phyloP scores from a whole-genome alignment of 2,888 invertebrate genomes.

The Hipparchia semele region DNA sequence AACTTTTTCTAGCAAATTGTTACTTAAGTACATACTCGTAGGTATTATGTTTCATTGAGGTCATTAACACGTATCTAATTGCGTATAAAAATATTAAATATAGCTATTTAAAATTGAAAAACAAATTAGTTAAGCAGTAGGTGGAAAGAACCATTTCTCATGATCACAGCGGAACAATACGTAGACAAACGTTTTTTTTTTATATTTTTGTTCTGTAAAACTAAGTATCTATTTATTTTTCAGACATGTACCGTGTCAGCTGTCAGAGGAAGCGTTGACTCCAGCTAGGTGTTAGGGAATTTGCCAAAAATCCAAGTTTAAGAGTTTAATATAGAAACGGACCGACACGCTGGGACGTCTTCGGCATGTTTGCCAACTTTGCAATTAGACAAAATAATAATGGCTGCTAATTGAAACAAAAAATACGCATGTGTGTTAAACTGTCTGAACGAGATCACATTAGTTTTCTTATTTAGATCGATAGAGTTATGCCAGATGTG shows the following conservation, averaged over 20 bases:
- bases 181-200: slow-evolving; percentile 50
- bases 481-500: slow-evolving; percentile 41
- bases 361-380: slow-evolving; percentile 78
- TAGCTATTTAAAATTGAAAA: slow-evolving; percentile 28
- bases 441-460: slow-evolving; percentile 51
- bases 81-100: slow-evolving; percentile 26
- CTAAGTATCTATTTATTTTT: slow-evolving; percentile 54
- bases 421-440: slow-evolving; percentile 53
- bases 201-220: slow-evolving; percentile 60
- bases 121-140: slow-evolving; percentile 39
- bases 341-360: slow-evolving; percentile 71
- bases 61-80: slow-evolving; percentile 25
- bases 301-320: slow-evolving; percentile 69
- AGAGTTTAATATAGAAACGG: slow-evolving; percentile 70
- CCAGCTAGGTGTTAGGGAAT: slow-evolving; percentile 60
- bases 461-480: slow-evolving; percentile 57
- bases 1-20: neutral
- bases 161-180: slow-evolving; percentile 64
- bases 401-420: slow-evolving; percentile 50
- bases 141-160: slow-evolving; percentile 58
- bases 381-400: slow-evolving; percentile 73
- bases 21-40: neutral
- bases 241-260: slow-evolving; percentile 65
- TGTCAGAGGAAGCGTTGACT: slow-evolving; percentile 79
- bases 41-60: slow-evolving; percentile 19